phyloP scores from a whole-genome alignment of 2,888 invertebrate genomes.

The Syrista parreyssii region DNA sequence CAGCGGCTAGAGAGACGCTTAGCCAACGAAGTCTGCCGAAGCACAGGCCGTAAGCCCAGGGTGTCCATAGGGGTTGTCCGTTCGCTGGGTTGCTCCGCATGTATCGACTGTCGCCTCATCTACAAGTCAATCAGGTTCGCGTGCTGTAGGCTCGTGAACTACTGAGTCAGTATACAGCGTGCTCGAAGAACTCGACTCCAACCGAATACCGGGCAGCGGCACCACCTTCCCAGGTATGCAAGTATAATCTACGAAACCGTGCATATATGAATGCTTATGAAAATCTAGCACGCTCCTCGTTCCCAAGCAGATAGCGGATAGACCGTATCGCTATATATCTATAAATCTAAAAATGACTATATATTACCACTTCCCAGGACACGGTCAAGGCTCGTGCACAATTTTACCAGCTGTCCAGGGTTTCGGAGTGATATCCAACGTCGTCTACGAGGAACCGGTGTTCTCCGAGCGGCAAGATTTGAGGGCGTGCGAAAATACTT shows the following conservation, averaged over 20 bases:
- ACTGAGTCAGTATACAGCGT: conserved; percentile 20
- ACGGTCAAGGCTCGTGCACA: neutral
- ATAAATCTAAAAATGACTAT: neutral
- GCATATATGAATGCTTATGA: conserved; percentile 66
- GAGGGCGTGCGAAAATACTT: neutral
- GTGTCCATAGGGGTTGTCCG: conserved; percentile 13
- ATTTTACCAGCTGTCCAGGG: neutral
- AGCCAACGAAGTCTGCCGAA: conserved; percentile 1
- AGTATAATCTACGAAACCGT: conserved; percentile 56
- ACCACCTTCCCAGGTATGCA: conserved; percentile 47
- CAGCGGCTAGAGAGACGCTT: conserved; percentile 7
- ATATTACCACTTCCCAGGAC: neutral
- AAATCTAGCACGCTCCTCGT: conserved; percentile 59
- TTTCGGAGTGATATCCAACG: neutral
- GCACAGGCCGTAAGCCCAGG: conserved; percentile 15
- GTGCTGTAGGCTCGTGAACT: conserved; percentile 60
- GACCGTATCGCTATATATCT: conserved; percentile 32
- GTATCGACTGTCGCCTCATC: conserved; percentile 65
- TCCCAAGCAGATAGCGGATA: conserved; percentile 47
- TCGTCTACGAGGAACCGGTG: neutral
- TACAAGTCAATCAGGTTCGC: conserved; percentile 66
- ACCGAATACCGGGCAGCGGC: conserved; percentile 2
- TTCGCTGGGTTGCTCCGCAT: conserved; percentile 17
- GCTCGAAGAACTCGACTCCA: conserved; percentile 8
- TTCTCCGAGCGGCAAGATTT: neutral